Base-by-base conservation (phyloP, 2,888 invertebrate species). In the Melipona beecheii region DNA sequence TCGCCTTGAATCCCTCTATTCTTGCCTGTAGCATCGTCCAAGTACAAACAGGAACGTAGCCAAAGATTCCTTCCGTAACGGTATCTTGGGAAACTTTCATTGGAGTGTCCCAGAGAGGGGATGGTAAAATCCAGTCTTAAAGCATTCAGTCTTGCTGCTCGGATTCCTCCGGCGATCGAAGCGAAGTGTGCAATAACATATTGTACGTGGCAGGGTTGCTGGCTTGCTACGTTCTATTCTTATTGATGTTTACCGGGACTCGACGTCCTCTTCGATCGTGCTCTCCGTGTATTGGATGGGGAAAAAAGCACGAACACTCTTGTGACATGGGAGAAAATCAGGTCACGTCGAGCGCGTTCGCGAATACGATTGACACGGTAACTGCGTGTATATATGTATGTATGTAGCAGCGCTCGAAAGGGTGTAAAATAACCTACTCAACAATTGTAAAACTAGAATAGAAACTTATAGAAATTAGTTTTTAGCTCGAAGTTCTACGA, bases 41-140 rank as follows among this genome's bases (percentile, higher is more conserved):
- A 58, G 54, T 64, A 15, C 54, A 64, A 54, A 72, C 62, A 72
- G 64, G 52, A 79, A 73, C 76, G 72, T 72, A 19, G 62, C 60
- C 77, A 78, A 62, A 78, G 85, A 78, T 72, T 78, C 71, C 81
- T 71, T 71, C 76, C 52, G 77, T 85, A 85, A 85, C 85, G 85
- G 85, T 81, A 81, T 68, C 74, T 78, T 75, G 81, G 62, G 85
- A 75, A 75, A 81, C 81, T 81, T 85, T 85, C 85, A 84, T 84
- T 64, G 66, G 79, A 11, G 50, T 43, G 62, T 15, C 49, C 6
- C 58, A 70, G 69, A 74, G 76, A 62, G 76, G 80, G 84, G 76
- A 70, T 36, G 69, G 58, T 36, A 65, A 70, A 50, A 76, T 75
- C 73, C 75, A 60, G 73, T 31, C 75, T 68, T 31, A 54, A 65